Evolutionary conservation across 2,797 vertebrate species (phyloP).

Genomic region (Nothura maculosa): DNA sequence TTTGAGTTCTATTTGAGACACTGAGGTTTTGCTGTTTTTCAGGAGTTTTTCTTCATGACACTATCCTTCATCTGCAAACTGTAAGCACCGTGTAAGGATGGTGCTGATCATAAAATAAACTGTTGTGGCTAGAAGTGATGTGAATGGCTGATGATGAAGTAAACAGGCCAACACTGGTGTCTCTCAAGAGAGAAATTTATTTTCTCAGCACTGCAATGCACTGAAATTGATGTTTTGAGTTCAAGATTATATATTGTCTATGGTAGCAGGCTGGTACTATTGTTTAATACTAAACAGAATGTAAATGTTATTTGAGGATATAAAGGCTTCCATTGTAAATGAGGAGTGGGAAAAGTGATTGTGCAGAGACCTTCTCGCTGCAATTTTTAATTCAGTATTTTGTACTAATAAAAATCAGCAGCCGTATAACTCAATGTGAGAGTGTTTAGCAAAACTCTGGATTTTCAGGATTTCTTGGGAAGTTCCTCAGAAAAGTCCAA

Average conservation of each 20-base stretch:
- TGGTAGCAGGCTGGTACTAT: background rate
- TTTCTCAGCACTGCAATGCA: background rate
- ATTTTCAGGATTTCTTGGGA: background rate
- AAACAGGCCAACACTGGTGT: background rate
- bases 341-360: background rate
- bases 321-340: background rate
- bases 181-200: background rate
- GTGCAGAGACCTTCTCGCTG: background rate
- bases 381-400: background rate
- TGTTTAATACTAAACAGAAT: background rate
- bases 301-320: background rate
- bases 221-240: background rate
- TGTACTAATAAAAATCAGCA: background rate
- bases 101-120: conserved; percentile 11
- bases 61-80: background rate
- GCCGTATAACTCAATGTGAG: background rate
- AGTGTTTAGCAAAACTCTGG: background rate
- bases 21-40: background rate
- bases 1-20: too few species aligned
- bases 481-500: background rate
- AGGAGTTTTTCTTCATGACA: background rate
- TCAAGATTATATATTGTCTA: background rate
- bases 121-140: background rate
- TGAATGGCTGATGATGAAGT: background rate
- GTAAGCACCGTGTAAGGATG: background rate